Percentiles rank a stretch among this genome's conserved stretches.
phyloP scores from a whole-genome alignment of 2,888 invertebrate genomes.

The Drosophila borealis region DNA sequence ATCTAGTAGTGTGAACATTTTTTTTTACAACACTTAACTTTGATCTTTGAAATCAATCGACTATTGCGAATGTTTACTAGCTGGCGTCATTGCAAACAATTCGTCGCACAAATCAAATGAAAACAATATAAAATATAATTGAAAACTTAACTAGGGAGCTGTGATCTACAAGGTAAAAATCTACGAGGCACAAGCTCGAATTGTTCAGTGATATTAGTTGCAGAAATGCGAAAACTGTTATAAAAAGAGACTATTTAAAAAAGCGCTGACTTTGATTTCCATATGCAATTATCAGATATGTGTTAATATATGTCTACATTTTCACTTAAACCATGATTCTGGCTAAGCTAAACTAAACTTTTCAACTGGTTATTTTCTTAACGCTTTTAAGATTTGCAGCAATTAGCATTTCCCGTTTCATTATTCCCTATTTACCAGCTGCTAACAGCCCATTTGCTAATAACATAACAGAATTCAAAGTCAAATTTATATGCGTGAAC shows the following conservation, averaged over 20 bases:
- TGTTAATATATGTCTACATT: neutral
- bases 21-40: conserved; percentile 50
- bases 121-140: neutral
- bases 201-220: conserved; percentile 16
- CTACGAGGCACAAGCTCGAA: conserved; percentile 26
- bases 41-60: conserved; percentile 61
- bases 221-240: neutral
- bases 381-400: no score
- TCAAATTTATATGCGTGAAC: conserved; percentile 3
- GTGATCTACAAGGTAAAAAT: conserved; percentile 12
- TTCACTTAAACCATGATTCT: no score
- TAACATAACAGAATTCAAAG: neutral
- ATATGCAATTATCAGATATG: neutral
- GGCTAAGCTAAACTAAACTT: no score
- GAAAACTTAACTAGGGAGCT: conserved; percentile 1
- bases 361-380: no score
- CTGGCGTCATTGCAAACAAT: conserved; percentile 33
- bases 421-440: neutral
- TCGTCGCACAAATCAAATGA: conserved; percentile 7
- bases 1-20: conserved; percentile 24
- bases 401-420: neutral
- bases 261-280: neutral
- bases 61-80: conserved; percentile 8
- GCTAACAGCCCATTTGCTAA: neutral
- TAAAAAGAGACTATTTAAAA: neutral